Evolutionary conservation across 2,797 vertebrate species (phyloP).

Genomic region (Lepus oiostolus): DNA sequence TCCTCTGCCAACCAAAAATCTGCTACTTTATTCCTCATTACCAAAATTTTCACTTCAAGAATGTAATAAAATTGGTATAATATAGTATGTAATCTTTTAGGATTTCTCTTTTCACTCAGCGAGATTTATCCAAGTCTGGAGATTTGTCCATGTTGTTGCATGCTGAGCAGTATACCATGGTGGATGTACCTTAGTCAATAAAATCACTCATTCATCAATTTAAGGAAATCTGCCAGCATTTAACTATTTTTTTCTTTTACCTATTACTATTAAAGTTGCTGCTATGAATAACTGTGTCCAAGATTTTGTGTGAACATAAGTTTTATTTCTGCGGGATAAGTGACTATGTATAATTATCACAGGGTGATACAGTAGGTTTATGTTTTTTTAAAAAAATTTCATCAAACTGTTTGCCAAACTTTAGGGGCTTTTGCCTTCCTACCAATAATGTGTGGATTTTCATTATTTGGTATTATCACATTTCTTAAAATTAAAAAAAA

Average conservation of each 20-base stretch:
- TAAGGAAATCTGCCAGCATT: neutral
- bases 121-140: neutral
- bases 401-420: neutral
- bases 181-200: no score
- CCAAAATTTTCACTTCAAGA: neutral
- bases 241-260: no score
- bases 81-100: neutral
- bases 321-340: neutral
- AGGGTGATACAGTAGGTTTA: neutral
- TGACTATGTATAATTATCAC: neutral
- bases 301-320: neutral
- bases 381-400: neutral
- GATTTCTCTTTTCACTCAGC: neutral
- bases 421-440: neutral
- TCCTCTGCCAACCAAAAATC: neutral
- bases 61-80: neutral
- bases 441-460: neutral
- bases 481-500: neutral
- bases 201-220: neutral
- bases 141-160: neutral
- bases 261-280: no score
- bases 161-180: no score
- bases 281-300: neutral
- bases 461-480: neutral
- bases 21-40: neutral